Conservation (phyloP, 1,140 invertebrate species). For the Anastrepha ludens region DNA sequence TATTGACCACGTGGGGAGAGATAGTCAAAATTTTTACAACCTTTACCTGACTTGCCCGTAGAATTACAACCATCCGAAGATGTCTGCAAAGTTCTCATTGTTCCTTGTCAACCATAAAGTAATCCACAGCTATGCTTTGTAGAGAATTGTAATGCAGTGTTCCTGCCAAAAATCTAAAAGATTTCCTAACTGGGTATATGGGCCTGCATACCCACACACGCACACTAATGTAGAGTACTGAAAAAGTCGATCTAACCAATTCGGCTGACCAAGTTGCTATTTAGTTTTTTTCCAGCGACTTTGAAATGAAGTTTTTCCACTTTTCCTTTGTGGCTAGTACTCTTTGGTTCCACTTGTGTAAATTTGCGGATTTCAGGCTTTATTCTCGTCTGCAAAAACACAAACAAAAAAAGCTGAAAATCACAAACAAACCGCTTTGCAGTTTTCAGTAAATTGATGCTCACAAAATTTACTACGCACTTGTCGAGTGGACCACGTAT, state of each 20-base stretch:
- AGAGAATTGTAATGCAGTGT: too few species aligned
- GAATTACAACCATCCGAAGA: too few species aligned
- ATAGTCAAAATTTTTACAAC: too few species aligned
- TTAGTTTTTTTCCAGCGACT: not conserved
- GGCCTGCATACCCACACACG: not conserved
- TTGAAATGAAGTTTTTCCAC: conserved; percentile 7
- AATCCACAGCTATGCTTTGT: too few species aligned
- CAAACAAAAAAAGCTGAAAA: not conserved
- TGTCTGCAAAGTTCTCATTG: too few species aligned
- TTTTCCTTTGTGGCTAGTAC: conserved; percentile 14
- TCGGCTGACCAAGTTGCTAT: conserved; percentile 5
- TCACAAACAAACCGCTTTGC: not conserved
- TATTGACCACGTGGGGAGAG: too few species aligned
- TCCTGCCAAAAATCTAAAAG: too few species aligned
- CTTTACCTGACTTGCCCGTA: too few species aligned
- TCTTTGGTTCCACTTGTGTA: not conserved
- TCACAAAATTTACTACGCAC: not conserved
- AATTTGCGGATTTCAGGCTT: not conserved
- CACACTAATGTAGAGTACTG: not conserved
- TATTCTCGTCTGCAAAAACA: not conserved
- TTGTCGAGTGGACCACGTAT: not conserved
- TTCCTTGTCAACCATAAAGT: too few species aligned
- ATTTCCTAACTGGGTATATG: not conserved
- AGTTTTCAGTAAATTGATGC: not conserved
- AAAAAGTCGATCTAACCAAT: not conserved